Conservation (phyloP, 2,113 vertebrate genomes). For the Columba livia region DNA sequence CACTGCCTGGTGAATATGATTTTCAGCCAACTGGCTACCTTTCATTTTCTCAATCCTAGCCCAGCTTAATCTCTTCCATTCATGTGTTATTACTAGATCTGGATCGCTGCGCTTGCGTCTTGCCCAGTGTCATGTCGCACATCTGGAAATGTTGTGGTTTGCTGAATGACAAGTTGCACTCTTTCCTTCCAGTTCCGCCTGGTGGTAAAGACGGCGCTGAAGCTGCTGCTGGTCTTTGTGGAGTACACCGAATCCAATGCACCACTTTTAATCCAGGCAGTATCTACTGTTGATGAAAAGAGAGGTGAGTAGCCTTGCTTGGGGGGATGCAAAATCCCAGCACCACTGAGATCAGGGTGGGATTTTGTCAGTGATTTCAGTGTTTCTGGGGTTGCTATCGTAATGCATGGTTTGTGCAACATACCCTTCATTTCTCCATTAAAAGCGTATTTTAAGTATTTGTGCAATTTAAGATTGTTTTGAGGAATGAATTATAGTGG, state of each 20-base stretch:
- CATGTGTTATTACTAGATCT: neutral
- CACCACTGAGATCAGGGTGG: rapidly evolving
- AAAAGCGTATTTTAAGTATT: neutral
- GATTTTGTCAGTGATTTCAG: neutral
- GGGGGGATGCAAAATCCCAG: neutral
- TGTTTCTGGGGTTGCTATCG: neutral
- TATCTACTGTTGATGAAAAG: conserved; percentile 83
- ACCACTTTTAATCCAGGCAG: conserved; percentile 83
- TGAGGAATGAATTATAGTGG: neutral
- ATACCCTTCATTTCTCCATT: neutral
- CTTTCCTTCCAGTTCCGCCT: conserved; percentile 86
- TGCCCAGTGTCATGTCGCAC: neutral
- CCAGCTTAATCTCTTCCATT: neutral
- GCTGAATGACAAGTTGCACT: neutral
- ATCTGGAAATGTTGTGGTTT: neutral
- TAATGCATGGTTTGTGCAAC: neutral
- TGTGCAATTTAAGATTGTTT: neutral
- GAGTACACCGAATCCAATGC: conserved; percentile 92
- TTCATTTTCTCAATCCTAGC: neutral
- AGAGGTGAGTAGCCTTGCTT: conserved; percentile 76
- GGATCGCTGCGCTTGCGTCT: neutral
- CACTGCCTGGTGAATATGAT: neutral
- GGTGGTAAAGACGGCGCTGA: conserved; percentile 95
- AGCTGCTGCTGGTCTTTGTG: conserved; percentile 95
- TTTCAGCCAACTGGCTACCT: neutral